Conservation (phyloP, 2,888 invertebrate genomes). For the Lepidochitona cinerea region DNA sequence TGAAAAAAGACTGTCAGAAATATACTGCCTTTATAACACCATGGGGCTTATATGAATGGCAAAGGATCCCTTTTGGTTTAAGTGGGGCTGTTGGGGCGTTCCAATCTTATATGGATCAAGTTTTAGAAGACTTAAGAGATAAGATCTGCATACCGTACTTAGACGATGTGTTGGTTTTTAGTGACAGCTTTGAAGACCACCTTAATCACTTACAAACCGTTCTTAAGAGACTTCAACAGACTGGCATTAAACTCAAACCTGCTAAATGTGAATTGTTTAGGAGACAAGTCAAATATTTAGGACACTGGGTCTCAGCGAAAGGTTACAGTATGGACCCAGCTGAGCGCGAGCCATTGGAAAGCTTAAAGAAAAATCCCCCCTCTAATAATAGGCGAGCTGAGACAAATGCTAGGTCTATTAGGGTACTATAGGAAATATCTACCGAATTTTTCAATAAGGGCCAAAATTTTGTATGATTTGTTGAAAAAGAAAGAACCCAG, state of each 20-base stretch:
- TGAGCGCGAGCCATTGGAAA: neutral
- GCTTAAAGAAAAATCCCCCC: neutral
- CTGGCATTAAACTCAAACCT: neutral
- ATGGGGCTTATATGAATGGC: conserved; percentile 5
- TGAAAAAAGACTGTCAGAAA: neutral
- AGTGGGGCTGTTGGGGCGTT: conserved; percentile 2
- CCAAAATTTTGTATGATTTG: conserved; percentile 1
- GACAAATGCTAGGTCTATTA: neutral
- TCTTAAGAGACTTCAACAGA: neutral
- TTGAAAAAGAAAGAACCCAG: neutral
- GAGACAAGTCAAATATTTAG: conserved; percentile 13
- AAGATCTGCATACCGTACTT: conserved; percentile 4
- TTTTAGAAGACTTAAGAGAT: neutral
- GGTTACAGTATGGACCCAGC: conserved; percentile 6
- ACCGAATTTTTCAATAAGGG: neutral
- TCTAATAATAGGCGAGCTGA: neutral
- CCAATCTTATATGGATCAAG: neutral
- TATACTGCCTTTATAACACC: conserved; percentile 6
- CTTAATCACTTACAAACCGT: neutral
- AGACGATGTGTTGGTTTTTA: neutral
- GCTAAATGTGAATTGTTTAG: conserved; percentile 16
- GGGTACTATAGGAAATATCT: neutral
- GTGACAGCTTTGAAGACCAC: conserved; percentile 7
- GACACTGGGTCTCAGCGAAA: conserved; percentile 8
- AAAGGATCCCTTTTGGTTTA: neutral